phyloP scores from a whole-genome alignment of 2,888 invertebrate genomes.

The Dolomedes plantarius region DNA sequence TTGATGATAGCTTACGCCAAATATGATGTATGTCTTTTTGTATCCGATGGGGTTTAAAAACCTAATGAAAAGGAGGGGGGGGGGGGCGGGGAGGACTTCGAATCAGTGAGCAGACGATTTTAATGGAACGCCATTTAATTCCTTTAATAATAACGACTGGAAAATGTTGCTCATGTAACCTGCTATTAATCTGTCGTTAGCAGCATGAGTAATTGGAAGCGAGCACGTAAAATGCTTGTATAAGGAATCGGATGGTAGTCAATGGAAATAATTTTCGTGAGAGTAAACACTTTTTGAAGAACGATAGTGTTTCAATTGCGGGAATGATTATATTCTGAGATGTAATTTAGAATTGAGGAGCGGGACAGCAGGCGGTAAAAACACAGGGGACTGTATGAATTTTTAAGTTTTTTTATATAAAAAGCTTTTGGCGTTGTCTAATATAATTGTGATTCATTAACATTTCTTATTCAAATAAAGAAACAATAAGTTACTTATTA shows the following conservation, averaged over 20 bases:
- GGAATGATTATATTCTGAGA: no score
- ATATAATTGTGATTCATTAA: no score
- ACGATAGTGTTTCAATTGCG: background rate
- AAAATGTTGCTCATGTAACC: conserved; percentile 32
- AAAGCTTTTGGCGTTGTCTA: no score
- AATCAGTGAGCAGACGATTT: conserved; percentile 23
- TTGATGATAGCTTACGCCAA: conserved; percentile 45
- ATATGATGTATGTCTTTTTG: conserved; percentile 44
- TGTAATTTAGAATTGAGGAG: no score
- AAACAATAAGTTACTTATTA: no score
- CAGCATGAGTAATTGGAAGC: conserved; percentile 18
- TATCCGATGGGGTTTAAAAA: conserved; percentile 46
- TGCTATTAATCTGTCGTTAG: conserved; percentile 55
- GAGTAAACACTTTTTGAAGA: background rate
- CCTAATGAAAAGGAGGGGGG: conserved; percentile 46
- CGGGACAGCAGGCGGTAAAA: no score
- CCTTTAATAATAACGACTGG: conserved; percentile 16
- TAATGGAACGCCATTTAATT: conserved; percentile 41
- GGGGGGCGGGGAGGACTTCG: conserved; percentile 1
- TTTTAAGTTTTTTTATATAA: no score
- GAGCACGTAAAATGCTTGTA: conserved; percentile 21
- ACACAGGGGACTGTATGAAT: no score
- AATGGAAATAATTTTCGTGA: background rate
- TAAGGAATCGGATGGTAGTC: background rate
- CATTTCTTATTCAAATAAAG: no score